These are phyloP conservation scores for Protomyctophum bolini DNA, from an alignment of 2,113 vertebrate genomes.

Conservation along the genomic window DNA sequence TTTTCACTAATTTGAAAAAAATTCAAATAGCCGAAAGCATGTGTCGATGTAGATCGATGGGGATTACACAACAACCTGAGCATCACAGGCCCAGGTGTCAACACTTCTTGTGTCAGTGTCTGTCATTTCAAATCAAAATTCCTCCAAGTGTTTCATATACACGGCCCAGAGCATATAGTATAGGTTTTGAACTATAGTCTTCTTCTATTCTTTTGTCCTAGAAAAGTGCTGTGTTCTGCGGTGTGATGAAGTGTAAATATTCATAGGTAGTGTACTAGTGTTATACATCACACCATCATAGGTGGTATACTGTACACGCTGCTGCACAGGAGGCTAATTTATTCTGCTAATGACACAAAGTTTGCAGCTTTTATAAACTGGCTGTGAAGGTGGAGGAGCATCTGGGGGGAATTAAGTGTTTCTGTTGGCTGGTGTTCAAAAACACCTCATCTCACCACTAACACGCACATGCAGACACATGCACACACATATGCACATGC, in stretches of 20 bases:
- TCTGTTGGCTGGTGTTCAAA: constrained; percentile 62
- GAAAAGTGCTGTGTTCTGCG: too few species aligned
- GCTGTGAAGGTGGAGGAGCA: constrained; percentile 59
- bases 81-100: too few species aligned
- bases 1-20: too few species aligned
- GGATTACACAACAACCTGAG: too few species aligned
- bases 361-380: constrained; percentile 56
- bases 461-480: not conserved
- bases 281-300: constrained; percentile 40
- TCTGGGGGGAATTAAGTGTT: constrained; percentile 59
- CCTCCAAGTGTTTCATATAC: too few species aligned
- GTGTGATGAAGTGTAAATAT: constrained; percentile 50
- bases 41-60: too few species aligned
- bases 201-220: too few species aligned
- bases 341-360: constrained; percentile 64
- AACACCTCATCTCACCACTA: constrained; percentile 41
- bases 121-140: too few species aligned
- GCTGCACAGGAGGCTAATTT: constrained; percentile 43
- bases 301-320: constrained; percentile 43
- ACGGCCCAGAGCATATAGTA: too few species aligned
- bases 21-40: too few species aligned
- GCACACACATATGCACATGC: not conserved
- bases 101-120: too few species aligned
- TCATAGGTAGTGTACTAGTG: constrained; percentile 20
- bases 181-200: too few species aligned